These are phyloP conservation scores for Coenobita brevimanus DNA, from an alignment of 1,140 invertebrate species.

Conservation along the genomic window DNA sequence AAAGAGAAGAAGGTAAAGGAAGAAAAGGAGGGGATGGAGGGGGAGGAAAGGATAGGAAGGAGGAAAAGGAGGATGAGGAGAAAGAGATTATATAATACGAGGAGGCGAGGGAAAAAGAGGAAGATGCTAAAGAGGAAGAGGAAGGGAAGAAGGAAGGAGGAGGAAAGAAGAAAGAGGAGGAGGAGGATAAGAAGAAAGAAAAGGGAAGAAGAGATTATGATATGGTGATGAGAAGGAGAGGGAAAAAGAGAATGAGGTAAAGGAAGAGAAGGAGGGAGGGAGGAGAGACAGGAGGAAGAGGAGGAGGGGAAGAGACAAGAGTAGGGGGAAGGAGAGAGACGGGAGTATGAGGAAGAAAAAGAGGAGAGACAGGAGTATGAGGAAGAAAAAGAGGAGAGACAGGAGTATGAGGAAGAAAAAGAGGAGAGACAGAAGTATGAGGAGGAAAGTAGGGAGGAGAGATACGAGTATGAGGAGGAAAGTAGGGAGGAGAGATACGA, in stretches of 20 bases:
- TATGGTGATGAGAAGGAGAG: neutral
- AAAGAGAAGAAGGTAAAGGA: neutral
- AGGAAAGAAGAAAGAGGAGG: conserved; percentile 2
- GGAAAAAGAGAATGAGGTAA: neutral
- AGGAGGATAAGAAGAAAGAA: neutral
- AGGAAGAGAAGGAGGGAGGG: neutral
- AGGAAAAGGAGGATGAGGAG: neutral
- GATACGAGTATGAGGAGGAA: no score
- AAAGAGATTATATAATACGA: neutral
- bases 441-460: no score
- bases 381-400: no score
- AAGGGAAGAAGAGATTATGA: neutral
- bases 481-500: no score
- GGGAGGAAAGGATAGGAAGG: no score
- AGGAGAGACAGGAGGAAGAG: neutral
- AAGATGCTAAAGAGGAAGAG: neutral
- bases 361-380: no score
- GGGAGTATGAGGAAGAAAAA: no score
- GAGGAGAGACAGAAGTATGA: no score
- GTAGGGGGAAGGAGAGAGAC: no score
- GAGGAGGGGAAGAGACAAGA: neutral
- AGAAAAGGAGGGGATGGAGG: neutral
- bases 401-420: no score
- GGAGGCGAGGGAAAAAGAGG: neutral
- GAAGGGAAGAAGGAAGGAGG: conserved; percentile 1